Evolutionary conservation across 2,888 invertebrate genomes (phyloP), one percentile per base, ranked within the genome.

Genomic region (Blomia tropicalis): DNA sequence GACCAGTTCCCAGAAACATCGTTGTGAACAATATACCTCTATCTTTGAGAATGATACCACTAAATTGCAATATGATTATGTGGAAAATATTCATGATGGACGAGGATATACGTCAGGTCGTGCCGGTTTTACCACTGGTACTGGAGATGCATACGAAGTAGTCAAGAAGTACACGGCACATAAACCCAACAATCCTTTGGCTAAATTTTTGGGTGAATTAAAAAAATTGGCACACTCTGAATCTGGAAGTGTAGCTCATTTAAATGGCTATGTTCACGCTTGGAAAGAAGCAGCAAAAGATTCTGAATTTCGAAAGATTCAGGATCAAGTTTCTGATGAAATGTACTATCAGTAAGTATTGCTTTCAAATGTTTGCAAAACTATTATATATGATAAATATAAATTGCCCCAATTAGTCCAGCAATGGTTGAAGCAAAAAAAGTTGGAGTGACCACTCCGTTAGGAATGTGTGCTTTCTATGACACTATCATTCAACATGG

Each of bases 401-500:
- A n/a, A 25, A n/a, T 54, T 25, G 27, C 25, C 25, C 25, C 23
- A 32, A 31, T 7, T 41, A 61, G 61, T 11, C 61, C 61, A 25
- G 61, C 61, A n/a, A 61, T 61, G 53, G 29, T 19, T 2, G 51
- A 19, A 22, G 61, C 61, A 1, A 25, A 29, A 11, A 36, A 22
- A 11, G 53, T 31, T 2, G 27, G 27, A n/a, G 30, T 61, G 5
- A 36, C 17, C 5, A 53, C 31, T 4, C 31, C 54, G 4, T 36
- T 61, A n/a, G 61, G 61, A 32, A 14, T 22, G 43, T 61, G 61
- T 29, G 29, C 61, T n/a, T 51, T 61, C 1, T 61, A 61, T 22
- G 61, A 61, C 19, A 53, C 53, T 11, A 51, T 61, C 23, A 53
- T 61, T 14, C 51, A 61, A 27, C 61, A 61, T 27, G 61, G 61